Evolutionary conservation across 2,797 vertebrate species (phyloP).

Genomic region (Mustela erminea): DNA sequence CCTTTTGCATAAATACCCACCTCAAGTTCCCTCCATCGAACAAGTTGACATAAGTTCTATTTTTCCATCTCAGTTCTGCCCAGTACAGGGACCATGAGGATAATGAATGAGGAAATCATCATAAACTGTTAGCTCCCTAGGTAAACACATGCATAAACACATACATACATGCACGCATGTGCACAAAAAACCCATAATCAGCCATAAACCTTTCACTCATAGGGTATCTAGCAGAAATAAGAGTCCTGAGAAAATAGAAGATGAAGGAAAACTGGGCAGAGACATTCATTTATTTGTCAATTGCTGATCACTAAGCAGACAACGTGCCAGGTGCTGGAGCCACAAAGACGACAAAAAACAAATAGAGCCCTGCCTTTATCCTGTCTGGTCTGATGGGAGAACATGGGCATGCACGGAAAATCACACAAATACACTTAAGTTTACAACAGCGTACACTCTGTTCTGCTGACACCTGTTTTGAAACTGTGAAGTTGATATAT

Average conservation of each 20-base stretch:
- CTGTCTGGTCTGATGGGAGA: neutral
- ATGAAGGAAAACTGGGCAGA: neutral
- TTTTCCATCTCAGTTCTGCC: conserved; percentile 9
- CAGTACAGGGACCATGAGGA: neutral
- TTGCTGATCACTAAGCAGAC: neutral
- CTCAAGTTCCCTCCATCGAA: neutral
- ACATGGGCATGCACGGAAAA: neutral
- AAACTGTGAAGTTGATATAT: neutral
- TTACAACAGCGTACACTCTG: neutral
- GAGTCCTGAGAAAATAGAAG: neutral
- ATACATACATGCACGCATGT: too few species aligned
- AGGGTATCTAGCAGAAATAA: neutral
- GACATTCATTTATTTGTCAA: neutral
- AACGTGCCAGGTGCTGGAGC: neutral
- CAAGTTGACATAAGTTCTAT: neutral
- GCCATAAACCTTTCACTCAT: neutral
- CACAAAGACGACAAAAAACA: neutral
- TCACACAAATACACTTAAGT: neutral
- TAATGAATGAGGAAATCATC: neutral
- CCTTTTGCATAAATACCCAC: neutral
- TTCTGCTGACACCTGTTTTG: neutral
- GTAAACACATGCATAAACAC: neutral
- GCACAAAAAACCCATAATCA: neutral
- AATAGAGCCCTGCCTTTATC: neutral
- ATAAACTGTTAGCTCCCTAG: neutral